Percentiles rank a stretch among this genome's conserved stretches.
phyloP scores from a whole-genome alignment of 2,888 invertebrate genomes.

The Dastarcus helophoroides region DNA sequence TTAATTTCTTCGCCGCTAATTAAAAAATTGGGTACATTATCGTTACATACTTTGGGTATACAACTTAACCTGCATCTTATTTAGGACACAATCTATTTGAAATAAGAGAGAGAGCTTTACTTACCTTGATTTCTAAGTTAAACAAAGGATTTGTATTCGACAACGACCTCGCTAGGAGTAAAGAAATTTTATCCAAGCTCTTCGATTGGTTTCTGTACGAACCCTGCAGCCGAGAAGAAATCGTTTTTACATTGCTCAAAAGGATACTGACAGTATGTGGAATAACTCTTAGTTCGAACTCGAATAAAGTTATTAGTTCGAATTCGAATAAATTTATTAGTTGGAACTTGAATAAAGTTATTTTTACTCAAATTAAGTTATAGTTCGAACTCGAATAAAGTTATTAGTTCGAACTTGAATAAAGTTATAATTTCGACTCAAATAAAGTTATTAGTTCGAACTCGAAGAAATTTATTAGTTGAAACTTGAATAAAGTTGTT shows the following conservation, averaged over 20 bases:
- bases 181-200: conserved; percentile 47
- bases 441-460: no score
- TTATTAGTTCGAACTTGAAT: no score
- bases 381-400: no score
- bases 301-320: no score
- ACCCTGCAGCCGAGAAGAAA: conserved; percentile 41
- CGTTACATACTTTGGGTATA: background rate
- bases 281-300: no score
- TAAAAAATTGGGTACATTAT: conserved; percentile 1
- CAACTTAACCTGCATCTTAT: background rate
- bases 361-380: no score
- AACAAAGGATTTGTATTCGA: conserved; percentile 49
- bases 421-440: no score
- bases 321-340: no score
- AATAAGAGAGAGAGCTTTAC: conserved; percentile 34
- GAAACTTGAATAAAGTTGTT: no score
- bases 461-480: no score
- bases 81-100: conserved; percentile 34
- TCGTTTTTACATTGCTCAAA: conserved; percentile 46
- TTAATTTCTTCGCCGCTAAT: background rate
- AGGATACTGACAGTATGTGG: conserved; percentile 44
- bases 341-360: no score
- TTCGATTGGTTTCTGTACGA: conserved; percentile 52
- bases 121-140: conserved; percentile 45
- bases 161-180: conserved; percentile 46